phyloP scores from a whole-genome alignment of 2,113 vertebrate genomes.

The Asarcornis scutulata region DNA sequence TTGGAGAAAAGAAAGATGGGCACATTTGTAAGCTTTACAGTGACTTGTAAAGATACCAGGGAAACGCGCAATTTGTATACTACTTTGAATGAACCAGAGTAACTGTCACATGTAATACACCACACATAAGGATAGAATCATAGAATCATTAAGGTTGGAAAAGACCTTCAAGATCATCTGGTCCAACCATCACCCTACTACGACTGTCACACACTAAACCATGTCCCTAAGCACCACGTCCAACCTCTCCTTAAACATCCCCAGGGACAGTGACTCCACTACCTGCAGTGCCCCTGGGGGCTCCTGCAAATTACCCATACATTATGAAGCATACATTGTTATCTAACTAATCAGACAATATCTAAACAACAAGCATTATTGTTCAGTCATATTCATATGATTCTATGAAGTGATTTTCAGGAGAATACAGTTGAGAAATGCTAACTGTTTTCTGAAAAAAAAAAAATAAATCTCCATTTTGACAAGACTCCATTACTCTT shows the following conservation, averaged over 20 bases:
- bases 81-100: not conserved
- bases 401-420: not conserved
- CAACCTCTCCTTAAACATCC: no score
- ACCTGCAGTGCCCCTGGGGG: not conserved
- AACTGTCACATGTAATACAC: fast-evolving
- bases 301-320: fast-evolving
- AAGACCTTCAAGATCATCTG: no score
- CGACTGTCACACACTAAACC: no score
- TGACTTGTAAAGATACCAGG: no score
- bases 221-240: no score
- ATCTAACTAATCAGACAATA: not conserved
- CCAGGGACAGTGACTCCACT: no score
- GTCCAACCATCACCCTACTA: no score
- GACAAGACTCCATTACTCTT: not conserved
- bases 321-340: fast-evolving
- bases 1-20: not conserved
- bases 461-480: fast-evolving
- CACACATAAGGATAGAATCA: not conserved
- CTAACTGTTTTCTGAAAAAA: not conserved
- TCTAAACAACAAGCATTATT: not conserved
- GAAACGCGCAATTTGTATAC: fast-evolving
- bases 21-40: not conserved
- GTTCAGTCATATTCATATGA: not conserved
- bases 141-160: no score
- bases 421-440: not conserved